Conservation (phyloP, 2,797 vertebrate genomes). For the Rachycentron canadum region DNA sequence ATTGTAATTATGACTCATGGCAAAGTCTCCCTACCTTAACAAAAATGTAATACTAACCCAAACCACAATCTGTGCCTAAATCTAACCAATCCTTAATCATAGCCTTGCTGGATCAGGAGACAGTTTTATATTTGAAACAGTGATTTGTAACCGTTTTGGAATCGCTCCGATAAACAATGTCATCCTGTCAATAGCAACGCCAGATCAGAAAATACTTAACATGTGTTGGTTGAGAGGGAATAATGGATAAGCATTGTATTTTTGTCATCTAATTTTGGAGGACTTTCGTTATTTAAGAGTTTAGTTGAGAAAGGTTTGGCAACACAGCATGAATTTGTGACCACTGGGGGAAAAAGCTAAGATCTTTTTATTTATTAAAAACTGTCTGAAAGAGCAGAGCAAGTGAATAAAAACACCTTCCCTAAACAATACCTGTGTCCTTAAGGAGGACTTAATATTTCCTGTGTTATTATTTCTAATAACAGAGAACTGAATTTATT, state of each 20-base stretch:
- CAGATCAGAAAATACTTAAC: background rate
- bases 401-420: slow-evolving; percentile 10
- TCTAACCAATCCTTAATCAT: background rate
- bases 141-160: background rate
- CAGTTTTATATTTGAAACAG: background rate
- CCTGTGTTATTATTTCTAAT: slow-evolving; percentile 26
- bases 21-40: background rate
- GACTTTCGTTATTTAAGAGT: background rate
- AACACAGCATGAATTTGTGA: no score
- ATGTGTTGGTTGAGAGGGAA: background rate
- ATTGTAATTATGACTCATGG: background rate
- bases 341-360: no score
- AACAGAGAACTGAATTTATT: slow-evolving; percentile 22
- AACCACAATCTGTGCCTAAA: background rate
- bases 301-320: no score
- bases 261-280: background rate
- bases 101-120: background rate
- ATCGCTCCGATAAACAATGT: background rate
- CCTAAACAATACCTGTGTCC: slow-evolving; percentile 6
- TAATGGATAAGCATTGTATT: background rate
- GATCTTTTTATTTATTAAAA: no score
- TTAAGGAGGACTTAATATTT: slow-evolving; percentile 41
- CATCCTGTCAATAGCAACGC: background rate
- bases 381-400: background rate
- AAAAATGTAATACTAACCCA: background rate